Base-by-base conservation (phyloP, 1,140 invertebrate species). In the Drosophila elegans region DNA sequence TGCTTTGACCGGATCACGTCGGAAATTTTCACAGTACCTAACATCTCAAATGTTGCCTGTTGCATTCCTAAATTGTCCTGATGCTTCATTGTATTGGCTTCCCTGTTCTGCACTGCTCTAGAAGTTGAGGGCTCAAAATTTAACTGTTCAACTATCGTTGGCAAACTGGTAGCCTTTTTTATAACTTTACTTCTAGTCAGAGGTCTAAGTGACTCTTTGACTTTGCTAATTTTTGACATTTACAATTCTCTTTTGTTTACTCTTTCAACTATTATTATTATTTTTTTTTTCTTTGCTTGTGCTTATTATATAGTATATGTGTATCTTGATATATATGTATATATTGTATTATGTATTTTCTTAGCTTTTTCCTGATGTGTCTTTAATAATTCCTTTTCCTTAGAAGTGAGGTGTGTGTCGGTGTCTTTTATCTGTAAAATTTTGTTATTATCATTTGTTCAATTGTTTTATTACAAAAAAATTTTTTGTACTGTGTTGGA, bases 331-430 rank as follows among this genome's bases (percentile, higher is more conserved):
- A n/a, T n/a, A n/a, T n/a, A n/a, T n/a, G n/a, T n/a, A n/a, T n/a
- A n/a, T n/a, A n/a, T n/a, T n/a, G n/a, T n/a, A n/a, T n/a, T n/a
- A n/a, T n/a, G n/a, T n/a, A n/a, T 12, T 39, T 12, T 39, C 29
- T 32, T 32, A 32, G 5, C 29, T 32, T 42, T 49, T 29, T 45
- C 44, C 46, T 49, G 46, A n/a, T 49, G 46, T 29, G 25, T 49
- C 21, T n/a, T 29, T 27, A 46, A 32, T 49, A 12, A n/a, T 49
- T 49, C 25, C 46, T 49, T 29, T 49, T 49, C 46, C 25, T 49
- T 49, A 29, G 25, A 49, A 32, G 46, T 49, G 46, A 49, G 46
- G 46, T 49, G 46, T 49, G 46, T 49, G 46, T 32, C 46, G 46
- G 46, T 49, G 29, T 32, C 29, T 32, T 32, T 6, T 32, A 32